Evolutionary conservation across 2,797 vertebrate genomes (phyloP), one percentile per base, ranked within the genome.

Genomic region (Danio aesculapii): DNA sequence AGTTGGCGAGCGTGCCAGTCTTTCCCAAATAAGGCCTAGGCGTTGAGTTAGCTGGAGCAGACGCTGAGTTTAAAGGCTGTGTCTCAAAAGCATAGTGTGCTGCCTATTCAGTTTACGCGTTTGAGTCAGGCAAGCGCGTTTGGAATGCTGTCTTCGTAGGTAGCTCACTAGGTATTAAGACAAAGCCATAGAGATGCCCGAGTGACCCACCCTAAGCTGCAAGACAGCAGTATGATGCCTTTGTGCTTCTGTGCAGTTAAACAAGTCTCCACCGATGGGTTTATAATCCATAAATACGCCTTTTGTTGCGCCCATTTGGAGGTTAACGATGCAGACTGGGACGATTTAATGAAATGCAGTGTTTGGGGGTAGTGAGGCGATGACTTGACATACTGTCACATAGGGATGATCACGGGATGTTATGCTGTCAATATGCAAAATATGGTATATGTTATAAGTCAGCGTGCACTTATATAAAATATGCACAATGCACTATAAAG

Each of bases 141-240:
- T 17, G 69, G 8, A 49, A 59, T 41, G 43, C 52, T 66, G 43
- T 58, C 70, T 67, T 58, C 16, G 3, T 58, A 74, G 70, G 46
- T n/a, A 19, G 19, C 52, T 72, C 50, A 12, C 12, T 78, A 83
- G 53, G 12, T 13, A 84, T 90, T 88, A 91, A 68, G 46, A 17
- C 64, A 43, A 11, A 43, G 12, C 69, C 61, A 59, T 70, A 72
- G 68, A 79, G 91, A 91, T 94, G 87, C 87, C 82, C 75, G 62
- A 75, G 84, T 83, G 86, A 94, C 93, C 92, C 94, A 91, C 94
- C 93, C 94, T 91, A 88, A 53, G 14, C 75, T 52, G 16, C 64
- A 46, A 83, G 69, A 72, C 69, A 70, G 70, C 67, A 57, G 17
- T 12, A 57, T 30, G 62, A 82, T 62, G 80, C 50, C 71, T 79